Conservation (phyloP, 2,113 vertebrate genomes). For the Bombycilla garrulus region DNA sequence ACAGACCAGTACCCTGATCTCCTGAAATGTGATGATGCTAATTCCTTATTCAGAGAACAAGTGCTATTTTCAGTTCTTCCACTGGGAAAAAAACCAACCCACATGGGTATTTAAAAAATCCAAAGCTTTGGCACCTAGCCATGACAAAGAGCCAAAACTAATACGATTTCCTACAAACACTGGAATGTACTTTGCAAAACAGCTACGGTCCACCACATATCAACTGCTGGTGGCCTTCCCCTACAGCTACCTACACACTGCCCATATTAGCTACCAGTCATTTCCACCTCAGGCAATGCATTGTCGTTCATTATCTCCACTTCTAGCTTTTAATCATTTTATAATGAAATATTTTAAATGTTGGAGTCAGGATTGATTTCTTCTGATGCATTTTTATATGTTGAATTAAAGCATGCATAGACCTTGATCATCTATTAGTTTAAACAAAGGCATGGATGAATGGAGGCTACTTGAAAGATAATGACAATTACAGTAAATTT, state of each 20-base stretch:
- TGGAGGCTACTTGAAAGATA: background rate
- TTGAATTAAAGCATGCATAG: background rate
- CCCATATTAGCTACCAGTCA: background rate
- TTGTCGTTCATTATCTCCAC: background rate
- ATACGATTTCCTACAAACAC: background rate
- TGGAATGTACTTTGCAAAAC: background rate
- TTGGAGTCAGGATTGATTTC: background rate
- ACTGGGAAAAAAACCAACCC: background rate
- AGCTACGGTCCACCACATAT: background rate
- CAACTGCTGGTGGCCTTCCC: background rate
- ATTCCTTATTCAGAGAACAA: background rate
- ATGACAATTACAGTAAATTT: background rate
- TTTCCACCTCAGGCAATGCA: background rate
- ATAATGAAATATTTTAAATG: background rate
- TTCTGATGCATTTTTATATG: background rate
- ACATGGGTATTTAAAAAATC: background rate
- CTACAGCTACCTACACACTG: background rate
- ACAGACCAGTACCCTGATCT: background rate
- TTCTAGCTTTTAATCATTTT: background rate
- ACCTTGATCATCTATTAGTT: background rate
- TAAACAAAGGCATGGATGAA: background rate
- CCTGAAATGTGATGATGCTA: background rate
- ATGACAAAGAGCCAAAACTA: slow-evolving; percentile 16
- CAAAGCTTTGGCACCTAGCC: background rate
- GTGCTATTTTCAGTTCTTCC: slow-evolving; percentile 24